A percentile compares a stretch with the other conserved stretches of the same genome.
phyloP scores from a whole-genome alignment of 2,888 invertebrate genomes.

The Agrenia bidenticulata region DNA sequence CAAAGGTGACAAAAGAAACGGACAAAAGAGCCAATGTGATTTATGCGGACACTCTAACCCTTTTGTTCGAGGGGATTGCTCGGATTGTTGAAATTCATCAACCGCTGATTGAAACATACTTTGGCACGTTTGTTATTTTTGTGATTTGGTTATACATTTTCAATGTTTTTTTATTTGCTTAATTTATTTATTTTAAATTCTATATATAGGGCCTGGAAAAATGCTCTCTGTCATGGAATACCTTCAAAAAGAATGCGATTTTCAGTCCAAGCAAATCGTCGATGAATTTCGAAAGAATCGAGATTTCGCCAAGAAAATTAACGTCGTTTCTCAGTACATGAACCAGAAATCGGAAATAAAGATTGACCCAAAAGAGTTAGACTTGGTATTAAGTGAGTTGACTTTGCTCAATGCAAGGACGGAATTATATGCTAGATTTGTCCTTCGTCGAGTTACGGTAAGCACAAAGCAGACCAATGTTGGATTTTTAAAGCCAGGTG shows the following conservation, averaged over 20 bases:
- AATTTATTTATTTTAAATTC: too few species aligned
- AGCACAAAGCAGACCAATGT: slow-evolving; percentile 50
- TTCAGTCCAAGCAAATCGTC: slow-evolving; percentile 64
- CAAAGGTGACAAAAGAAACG: slow-evolving; percentile 65
- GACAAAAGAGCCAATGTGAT: slow-evolving; percentile 75
- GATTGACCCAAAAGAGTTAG: slow-evolving; percentile 77
- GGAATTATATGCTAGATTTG: slow-evolving; percentile 87
- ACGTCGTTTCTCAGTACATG: slow-evolving; percentile 64
- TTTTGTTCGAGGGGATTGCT: slow-evolving; percentile 82
- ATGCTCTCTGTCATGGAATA: slow-evolving; percentile 70
- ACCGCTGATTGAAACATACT: slow-evolving; percentile 84
- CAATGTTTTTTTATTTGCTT: neutral
- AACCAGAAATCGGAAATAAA: slow-evolving; percentile 48
- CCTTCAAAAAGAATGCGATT: slow-evolving; percentile 78
- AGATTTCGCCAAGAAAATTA: slow-evolving; percentile 64
- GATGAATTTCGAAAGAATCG: slow-evolving; percentile 72
- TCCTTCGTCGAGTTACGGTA: slow-evolving; percentile 73
- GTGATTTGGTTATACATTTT: neutral
- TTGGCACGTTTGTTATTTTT: too few species aligned
- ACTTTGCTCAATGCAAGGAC: slow-evolving; percentile 86
- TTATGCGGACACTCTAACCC: slow-evolving; percentile 80
- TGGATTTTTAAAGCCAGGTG: too few species aligned
- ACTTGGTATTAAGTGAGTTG: slow-evolving; percentile 84
- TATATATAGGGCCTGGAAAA: slow-evolving; percentile 66
- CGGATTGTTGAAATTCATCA: slow-evolving; percentile 82